A percentile compares a stretch with the other conserved stretches of the same genome.
Evolutionary conservation across 1,140 invertebrate genomes (phyloP).

Genomic region (Theocolax elegans): DNA sequence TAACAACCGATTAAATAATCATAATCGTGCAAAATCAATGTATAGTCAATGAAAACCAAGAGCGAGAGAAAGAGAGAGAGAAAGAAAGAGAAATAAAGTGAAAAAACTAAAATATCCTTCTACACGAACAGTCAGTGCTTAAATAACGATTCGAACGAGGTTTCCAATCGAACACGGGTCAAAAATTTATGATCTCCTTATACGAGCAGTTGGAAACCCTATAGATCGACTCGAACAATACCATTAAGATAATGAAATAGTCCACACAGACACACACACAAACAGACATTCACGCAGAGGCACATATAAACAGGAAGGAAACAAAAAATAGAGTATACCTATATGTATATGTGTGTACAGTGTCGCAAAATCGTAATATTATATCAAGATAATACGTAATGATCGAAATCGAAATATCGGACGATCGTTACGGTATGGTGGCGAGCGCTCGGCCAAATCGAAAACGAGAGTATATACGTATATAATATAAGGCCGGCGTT

Average conservation of each 20-base stretch:
- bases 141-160: no score
- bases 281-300: no score
- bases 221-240: background rate
- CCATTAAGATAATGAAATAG: conserved; percentile 46
- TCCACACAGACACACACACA: no score
- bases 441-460: conserved; percentile 43
- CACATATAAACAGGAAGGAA: no score
- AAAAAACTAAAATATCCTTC: no score
- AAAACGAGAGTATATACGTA: conserved; percentile 59
- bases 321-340: no score
- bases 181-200: background rate
- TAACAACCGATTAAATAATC: conserved; percentile 6
- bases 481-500: conserved; percentile 31
- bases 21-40: background rate
- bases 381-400: conserved; percentile 45
- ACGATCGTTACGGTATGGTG: conserved; percentile 36
- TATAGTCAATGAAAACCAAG: background rate
- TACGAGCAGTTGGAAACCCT: background rate
- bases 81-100: no score
- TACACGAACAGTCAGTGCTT: no score
- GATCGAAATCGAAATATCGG: conserved; percentile 39
- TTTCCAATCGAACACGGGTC: no score
- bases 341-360: background rate
- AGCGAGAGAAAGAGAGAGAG: no score
- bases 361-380: conserved; percentile 7